phyloP scores from a whole-genome alignment of 1,140 invertebrate genomes.

The Magallana ariakensis region DNA sequence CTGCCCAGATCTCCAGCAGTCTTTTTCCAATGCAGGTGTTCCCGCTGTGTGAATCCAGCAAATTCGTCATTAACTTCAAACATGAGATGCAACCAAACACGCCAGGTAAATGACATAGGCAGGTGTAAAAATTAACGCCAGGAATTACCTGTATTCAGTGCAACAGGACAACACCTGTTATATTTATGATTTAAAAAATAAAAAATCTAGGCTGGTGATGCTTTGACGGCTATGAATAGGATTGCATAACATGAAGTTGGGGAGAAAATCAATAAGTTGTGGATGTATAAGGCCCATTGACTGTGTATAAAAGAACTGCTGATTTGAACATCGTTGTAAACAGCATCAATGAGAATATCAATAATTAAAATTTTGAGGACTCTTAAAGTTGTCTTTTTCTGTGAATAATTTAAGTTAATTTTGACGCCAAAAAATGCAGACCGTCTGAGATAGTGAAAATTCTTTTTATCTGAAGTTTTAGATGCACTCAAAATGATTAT shows the following conservation, averaged over 20 bases:
- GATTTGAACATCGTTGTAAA: not conserved
- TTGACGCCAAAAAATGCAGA: no score
- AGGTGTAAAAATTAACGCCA: not conserved
- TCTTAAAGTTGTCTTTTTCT: not conserved
- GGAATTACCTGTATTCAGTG: not conserved
- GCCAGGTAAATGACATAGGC: slow-evolving; percentile 62
- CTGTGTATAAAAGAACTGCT: not conserved
- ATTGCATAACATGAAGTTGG: not conserved
- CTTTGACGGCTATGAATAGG: not conserved
- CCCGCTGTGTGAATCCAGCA: slow-evolving; percentile 72
- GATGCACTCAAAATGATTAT: not conserved
- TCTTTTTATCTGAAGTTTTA: not conserved
- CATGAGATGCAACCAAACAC: slow-evolving; percentile 70
- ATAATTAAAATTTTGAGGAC: not conserved
- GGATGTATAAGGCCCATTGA: not conserved
- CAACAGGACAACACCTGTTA: not conserved
- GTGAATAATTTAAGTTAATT: not conserved
- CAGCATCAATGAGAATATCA: not conserved
- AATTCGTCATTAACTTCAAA: slow-evolving; percentile 72
- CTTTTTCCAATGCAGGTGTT: slow-evolving; percentile 77
- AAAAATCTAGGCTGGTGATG: not conserved
- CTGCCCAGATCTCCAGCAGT: slow-evolving; percentile 70
- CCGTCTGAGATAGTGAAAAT: not conserved
- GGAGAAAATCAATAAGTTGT: slow-evolving; percentile 2
- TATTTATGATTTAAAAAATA: no score